These are phyloP conservation scores for Limnodromus scolopaceus DNA, from an alignment of 2,797 vertebrate genomes.

Conservation along the genomic window DNA sequence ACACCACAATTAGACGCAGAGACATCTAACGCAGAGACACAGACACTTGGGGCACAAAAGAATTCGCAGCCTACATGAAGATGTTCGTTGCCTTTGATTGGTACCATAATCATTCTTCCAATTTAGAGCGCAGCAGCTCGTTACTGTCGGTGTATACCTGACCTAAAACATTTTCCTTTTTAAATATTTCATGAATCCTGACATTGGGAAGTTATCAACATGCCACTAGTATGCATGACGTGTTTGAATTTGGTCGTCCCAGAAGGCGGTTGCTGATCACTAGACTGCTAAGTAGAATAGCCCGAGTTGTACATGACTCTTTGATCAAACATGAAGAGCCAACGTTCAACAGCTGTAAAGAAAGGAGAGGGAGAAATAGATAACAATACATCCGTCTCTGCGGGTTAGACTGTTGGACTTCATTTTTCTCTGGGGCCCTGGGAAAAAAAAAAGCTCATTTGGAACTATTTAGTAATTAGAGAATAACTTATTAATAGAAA, in stretches of 20 bases:
- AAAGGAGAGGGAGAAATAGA: neutral
- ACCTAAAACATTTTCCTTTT: neutral
- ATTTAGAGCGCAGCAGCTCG: neutral
- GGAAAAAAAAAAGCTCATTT: neutral
- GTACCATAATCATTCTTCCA: neutral
- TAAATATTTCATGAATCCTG: neutral
- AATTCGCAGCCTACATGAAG: neutral
- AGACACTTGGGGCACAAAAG: neutral
- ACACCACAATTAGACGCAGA: neutral
- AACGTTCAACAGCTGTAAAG: neutral
- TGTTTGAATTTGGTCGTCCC: neutral
- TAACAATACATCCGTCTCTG: neutral
- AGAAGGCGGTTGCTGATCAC: neutral
- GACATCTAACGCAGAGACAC: neutral
- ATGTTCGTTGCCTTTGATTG: neutral
- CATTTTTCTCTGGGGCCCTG: neutral
- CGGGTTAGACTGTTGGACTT: neutral
- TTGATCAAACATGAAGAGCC: constrained; percentile 13
- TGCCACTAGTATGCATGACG: rapidly evolving
- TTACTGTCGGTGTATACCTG: neutral
- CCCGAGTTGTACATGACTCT: neutral
- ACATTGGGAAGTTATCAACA: neutral
- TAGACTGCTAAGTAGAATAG: neutral
- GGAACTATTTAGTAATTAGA: neutral
- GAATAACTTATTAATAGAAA: neutral